These are phyloP conservation scores for Dascyllus trimaculatus DNA, from an alignment of 2,113 vertebrate genomes.

Conservation along the genomic window DNA sequence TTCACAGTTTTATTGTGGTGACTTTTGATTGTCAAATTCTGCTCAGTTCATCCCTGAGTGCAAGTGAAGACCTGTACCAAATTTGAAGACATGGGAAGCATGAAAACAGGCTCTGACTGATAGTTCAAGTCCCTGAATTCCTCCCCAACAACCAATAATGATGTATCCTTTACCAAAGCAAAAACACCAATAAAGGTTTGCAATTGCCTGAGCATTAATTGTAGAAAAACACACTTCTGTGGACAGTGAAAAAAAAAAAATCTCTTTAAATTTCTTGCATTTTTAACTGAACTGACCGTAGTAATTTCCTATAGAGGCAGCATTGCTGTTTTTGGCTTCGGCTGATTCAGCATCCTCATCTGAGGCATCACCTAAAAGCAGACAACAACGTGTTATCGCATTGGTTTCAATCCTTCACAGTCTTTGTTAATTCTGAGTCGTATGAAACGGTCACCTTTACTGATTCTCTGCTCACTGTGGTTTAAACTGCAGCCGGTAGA, in stretches of 20 bases:
- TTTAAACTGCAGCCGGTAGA: conserved; percentile 33
- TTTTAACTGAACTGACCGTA: conserved; percentile 3
- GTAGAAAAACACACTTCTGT: background rate
- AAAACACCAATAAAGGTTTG: background rate
- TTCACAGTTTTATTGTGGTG: too few relatives aligned
- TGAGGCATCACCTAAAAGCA: conserved; percentile 72
- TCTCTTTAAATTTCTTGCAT: background rate
- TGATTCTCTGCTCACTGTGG: conserved; percentile 6
- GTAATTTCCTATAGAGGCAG: background rate
- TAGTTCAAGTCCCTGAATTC: too few relatives aligned
- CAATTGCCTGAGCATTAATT: background rate
- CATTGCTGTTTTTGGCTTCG: conserved; percentile 67
- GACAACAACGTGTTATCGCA: background rate
- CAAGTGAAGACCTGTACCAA: too few relatives aligned
- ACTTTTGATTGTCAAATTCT: too few relatives aligned
- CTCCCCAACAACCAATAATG: too few relatives aligned
- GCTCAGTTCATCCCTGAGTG: too few relatives aligned
- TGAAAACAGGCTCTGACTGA: too few relatives aligned
- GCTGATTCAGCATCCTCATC: conserved; percentile 77
- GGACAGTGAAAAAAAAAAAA: background rate
- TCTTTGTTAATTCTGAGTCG: background rate
- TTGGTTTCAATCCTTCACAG: background rate
- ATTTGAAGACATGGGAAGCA: too few relatives aligned
- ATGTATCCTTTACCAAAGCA: too few relatives aligned
- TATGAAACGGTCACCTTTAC: conserved; percentile 37